Conservation (phyloP, 1,140 invertebrate species). For the Anastrepha ludens region DNA sequence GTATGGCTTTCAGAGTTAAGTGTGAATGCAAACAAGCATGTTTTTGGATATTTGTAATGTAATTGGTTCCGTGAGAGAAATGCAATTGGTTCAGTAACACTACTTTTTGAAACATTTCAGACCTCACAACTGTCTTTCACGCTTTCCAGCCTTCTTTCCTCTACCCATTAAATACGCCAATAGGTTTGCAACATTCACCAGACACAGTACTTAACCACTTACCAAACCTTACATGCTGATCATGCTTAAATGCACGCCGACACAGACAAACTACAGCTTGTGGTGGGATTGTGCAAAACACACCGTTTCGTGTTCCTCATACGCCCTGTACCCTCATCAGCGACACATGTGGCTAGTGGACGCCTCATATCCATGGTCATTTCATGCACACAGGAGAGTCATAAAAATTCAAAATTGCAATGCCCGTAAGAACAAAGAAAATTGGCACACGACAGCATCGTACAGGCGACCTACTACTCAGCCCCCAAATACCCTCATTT, state of each 20-base stretch:
- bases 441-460: slow-evolving; percentile 7
- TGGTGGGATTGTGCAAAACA: background rate
- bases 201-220: background rate
- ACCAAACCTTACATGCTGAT: background rate
- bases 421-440: slow-evolving; percentile 23
- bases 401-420: slow-evolving; percentile 35
- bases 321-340: background rate
- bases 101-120: no score
- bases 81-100: no score
- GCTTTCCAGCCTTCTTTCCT: no score
- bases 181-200: no score
- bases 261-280: background rate
- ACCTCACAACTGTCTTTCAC: no score
- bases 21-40: no score
- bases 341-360: background rate
- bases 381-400: slow-evolving; percentile 3
- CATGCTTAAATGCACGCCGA: background rate
- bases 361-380: slow-evolving; percentile 18
- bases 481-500: background rate
- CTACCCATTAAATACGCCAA: no score
- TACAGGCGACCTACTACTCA: background rate
- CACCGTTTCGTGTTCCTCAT: background rate
- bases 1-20: no score
- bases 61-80: no score
- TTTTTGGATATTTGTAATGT: no score